Evolutionary conservation across 2,113 vertebrate genomes (phyloP), one percentile per base, ranked within the genome.

Genomic region (Cariama cristata): DNA sequence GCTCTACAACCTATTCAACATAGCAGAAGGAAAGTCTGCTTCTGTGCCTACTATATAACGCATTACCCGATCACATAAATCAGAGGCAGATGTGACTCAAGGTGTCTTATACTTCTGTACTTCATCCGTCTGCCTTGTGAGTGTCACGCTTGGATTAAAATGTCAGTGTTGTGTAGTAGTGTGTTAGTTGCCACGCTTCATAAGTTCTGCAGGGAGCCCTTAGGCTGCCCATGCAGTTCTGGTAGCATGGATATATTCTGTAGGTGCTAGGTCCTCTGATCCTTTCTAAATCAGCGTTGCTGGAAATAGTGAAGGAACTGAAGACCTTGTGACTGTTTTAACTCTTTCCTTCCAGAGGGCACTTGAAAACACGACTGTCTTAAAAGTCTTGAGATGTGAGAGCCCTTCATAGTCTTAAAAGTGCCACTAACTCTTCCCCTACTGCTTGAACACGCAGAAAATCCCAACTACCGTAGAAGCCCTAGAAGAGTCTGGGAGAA

Each of bases 111-210:
- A 30, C 42, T 56, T 64, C 27, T 8, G 0, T 14, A 30, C 42
- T 56, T 64, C 27, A 52, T 38, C 19, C 11, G 2, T 28, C 8
- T 67, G 47, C 10, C 42, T n/a, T 19, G 0, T 9, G 16, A 55
- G 0, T 1, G 44, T 32, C 33, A 38, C 9, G 27, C 2, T 3
- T 55, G 44, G 10, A 19, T 81, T 77, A 14, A 38, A 90, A 26
- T 19, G 8, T 44, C 40, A 22, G 8, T 26, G 42, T 52, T 88
- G 63, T 2, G 2, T 9, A 23, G 20, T 6, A 5, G 35, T 60
- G 11, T 32, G 19, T n/a, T 32, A 73, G 0, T 40, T 79, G 45
- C 6, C 17, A 32, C 1, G 2, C 23, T 10, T 32, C 2, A 0
- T 47, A 10, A 56, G n/a, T 38, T 52, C 40, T 66, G 20, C 42